phyloP scores from a whole-genome alignment of 1,140 invertebrate species.

The Coptotermes formosanus region DNA sequence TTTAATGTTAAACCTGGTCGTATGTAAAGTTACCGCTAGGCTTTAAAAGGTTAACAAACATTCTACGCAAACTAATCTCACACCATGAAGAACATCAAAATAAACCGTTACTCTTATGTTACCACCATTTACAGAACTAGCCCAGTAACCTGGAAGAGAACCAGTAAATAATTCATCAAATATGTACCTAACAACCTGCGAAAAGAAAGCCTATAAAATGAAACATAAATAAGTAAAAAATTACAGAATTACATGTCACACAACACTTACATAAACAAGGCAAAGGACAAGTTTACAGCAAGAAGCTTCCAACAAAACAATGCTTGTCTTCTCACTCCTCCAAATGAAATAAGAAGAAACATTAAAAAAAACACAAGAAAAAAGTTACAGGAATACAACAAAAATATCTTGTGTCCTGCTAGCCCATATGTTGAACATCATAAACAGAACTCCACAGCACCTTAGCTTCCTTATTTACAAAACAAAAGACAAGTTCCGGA shows the following conservation, averaged over 20 bases:
- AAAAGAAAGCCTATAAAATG: not conserved
- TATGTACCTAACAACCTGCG: not conserved
- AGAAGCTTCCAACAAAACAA: not conserved
- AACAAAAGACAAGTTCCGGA: too few species aligned
- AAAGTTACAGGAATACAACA: too few species aligned
- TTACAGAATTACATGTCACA: not conserved
- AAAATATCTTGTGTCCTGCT: not conserved
- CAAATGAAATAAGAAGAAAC: not conserved
- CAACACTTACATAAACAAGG: not conserved
- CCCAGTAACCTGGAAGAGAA: not conserved
- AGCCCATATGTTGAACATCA: conserved; percentile 4
- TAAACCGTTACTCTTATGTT: too few species aligned
- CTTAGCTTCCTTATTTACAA: too few species aligned
- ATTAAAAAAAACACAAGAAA: too few species aligned
- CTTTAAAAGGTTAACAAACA: too few species aligned
- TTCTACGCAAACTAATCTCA: too few species aligned
- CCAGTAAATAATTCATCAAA: not conserved
- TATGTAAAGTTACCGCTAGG: too few species aligned
- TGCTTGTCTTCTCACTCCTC: not conserved
- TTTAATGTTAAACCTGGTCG: too few species aligned
- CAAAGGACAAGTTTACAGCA: not conserved
- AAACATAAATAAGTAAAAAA: not conserved
- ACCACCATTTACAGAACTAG: too few species aligned
- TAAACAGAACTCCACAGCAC: not conserved
- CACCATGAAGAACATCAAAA: too few species aligned